A percentile compares a stretch with the other conserved stretches of the same genome.
Conservation (phyloP, 2,797 vertebrate species). For the Rhinoraja longicauda region DNA sequence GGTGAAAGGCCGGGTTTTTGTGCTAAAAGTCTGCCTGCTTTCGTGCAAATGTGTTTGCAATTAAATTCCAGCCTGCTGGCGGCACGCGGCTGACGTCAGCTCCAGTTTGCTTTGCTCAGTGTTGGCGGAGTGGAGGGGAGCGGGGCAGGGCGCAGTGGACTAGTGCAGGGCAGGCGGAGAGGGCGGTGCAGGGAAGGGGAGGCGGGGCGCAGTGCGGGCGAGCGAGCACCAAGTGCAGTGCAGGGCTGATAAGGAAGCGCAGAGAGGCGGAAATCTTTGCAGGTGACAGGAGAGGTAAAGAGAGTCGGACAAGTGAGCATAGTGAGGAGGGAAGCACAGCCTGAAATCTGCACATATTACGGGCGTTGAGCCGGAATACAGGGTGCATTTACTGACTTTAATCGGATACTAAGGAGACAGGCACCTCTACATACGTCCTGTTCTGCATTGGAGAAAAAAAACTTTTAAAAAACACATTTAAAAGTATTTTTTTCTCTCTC, state of each 20-base stretch:
- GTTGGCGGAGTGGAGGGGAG: background rate
- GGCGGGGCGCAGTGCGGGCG: no score
- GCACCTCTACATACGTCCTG: background rate
- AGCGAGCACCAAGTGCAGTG: no score
- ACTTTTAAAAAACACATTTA: background rate
- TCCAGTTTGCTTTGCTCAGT: background rate
- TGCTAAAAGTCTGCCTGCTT: background rate
- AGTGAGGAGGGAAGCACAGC: background rate
- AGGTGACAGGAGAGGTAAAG: background rate
- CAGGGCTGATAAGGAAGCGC: background rate
- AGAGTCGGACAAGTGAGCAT: background rate
- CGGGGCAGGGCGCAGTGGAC: background rate
- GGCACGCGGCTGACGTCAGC: conserved; percentile 17
- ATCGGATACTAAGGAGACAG: background rate
- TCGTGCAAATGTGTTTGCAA: conserved; percentile 27
- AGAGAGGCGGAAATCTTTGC: background rate
- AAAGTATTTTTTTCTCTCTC: background rate
- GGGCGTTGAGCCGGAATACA: background rate
- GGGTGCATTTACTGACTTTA: background rate
- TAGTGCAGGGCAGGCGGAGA: no score
- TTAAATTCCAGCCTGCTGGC: background rate
- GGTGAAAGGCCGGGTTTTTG: background rate
- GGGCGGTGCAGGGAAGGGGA: background rate
- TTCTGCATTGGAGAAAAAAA: no score
- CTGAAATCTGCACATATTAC: background rate